These are phyloP conservation scores for Phytoseiulus persimilis DNA, from an alignment of 2,888 invertebrate species.

Conservation along the genomic window DNA sequence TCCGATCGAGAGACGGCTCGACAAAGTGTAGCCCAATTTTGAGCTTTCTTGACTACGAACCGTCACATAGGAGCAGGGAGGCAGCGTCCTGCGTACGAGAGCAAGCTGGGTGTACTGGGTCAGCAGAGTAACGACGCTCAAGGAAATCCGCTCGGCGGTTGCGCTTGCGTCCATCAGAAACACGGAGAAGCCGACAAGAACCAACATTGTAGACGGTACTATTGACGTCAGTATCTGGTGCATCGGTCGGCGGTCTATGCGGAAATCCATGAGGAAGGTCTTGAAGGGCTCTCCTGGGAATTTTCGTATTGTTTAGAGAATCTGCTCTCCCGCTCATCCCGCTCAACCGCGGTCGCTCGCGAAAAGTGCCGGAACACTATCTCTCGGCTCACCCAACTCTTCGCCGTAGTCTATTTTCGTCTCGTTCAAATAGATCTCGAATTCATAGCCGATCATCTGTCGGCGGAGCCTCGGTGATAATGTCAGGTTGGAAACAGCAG, in stretches of 20 bases:
- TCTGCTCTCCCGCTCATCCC: no score
- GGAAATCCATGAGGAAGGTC: not conserved
- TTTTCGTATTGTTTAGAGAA: no score
- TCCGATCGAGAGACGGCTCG: no score
- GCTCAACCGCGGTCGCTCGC: no score
- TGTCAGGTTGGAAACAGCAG: no score
- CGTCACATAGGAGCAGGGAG: not conserved
- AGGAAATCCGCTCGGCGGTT: not conserved
- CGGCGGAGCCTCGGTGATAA: not conserved
- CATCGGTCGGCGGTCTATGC: not conserved
- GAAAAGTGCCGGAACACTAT: no score
- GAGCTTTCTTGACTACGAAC: no score
- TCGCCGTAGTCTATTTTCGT: not conserved
- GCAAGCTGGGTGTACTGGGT: slow-evolving; percentile 11
- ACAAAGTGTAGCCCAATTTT: no score
- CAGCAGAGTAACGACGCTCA: not conserved
- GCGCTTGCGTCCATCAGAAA: slow-evolving; percentile 10
- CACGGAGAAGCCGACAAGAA: not conserved
- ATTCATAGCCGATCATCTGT: not conserved
- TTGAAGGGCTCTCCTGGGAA: not conserved
- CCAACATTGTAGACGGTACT: not conserved
- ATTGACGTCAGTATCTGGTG: not conserved
- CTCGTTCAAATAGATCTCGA: not conserved
- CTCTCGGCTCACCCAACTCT: not conserved
- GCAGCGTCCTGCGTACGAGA: not conserved